A percentile compares a stretch with the other conserved stretches of the same genome.
Evolutionary conservation across 2,888 invertebrate species (phyloP).

Genomic region (Meta bourneti): DNA sequence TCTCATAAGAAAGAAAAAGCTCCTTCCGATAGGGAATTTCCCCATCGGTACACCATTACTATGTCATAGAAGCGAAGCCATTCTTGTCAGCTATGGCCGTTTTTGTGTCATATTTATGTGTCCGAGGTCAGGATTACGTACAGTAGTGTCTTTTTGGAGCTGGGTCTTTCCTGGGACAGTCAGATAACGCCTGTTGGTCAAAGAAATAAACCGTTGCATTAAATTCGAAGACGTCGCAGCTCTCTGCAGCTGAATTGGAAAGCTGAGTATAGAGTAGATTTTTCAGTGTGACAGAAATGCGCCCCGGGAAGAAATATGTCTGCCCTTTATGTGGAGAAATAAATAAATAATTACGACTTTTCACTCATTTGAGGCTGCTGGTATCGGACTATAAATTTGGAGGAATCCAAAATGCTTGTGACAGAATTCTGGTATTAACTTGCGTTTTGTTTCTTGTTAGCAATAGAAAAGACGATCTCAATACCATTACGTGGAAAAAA

Average conservation of each 20-base stretch:
- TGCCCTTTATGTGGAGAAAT: background rate
- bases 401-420: background rate
- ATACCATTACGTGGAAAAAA: too few species aligned
- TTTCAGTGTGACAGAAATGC: conserved; percentile 37
- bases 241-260: conserved; percentile 9
- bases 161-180: conserved; percentile 54
- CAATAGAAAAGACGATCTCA: too few species aligned
- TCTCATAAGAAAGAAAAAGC: conserved; percentile 14
- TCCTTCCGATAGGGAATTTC: conserved; percentile 44
- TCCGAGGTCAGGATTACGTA: conserved; percentile 51
- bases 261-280: background rate
- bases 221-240: conserved; percentile 27
- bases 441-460: too few species aligned
- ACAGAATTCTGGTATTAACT: too few species aligned
- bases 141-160: conserved; percentile 45
- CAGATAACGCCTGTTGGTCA: conserved; percentile 66
- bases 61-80: conserved; percentile 54
- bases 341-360: background rate
- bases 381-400: background rate
- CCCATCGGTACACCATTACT: conserved; percentile 30
- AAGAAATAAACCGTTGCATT: conserved; percentile 58
- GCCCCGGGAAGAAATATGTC: too few species aligned
- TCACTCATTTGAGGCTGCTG: conserved; percentile 36
- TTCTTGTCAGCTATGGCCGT: conserved; percentile 66
- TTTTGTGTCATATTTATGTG: conserved; percentile 71